Evolutionary conservation across 2,797 vertebrate species (phyloP).

Genomic region (Eurystomus glaucurus): DNA sequence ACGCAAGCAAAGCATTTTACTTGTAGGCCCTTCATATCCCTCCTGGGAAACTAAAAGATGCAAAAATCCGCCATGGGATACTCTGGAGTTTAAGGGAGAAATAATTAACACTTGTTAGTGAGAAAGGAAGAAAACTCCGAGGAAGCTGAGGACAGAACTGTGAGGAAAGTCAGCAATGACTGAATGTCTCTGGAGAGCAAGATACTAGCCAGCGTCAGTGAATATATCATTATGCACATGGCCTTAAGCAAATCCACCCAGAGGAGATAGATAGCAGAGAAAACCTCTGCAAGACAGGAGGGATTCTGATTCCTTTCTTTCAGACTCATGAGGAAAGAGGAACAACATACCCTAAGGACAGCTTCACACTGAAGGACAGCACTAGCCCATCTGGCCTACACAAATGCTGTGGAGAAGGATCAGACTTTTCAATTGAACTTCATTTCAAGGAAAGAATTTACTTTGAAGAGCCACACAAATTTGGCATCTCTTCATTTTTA

Average conservation of each 20-base stretch:
- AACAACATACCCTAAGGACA: background rate
- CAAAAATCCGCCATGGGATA: slow-evolving; percentile 8
- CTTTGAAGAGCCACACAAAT: slow-evolving; percentile 32
- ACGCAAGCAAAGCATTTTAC: slow-evolving; percentile 53
- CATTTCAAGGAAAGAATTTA: slow-evolving; percentile 24
- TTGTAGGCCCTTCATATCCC: slow-evolving; percentile 28
- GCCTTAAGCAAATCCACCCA: background rate
- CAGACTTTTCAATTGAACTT: background rate
- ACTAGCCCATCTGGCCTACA: background rate
- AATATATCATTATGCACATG: background rate
- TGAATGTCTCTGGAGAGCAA: background rate
- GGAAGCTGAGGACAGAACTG: background rate
- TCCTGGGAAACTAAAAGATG: slow-evolving; percentile 59
- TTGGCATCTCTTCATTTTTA: slow-evolving; percentile 53
- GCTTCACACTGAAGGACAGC: background rate
- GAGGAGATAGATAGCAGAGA: background rate
- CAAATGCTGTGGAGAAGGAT: background rate
- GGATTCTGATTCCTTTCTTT: background rate
- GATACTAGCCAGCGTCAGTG: background rate
- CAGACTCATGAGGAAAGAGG: background rate
- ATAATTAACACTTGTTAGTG: background rate
- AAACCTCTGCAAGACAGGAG: background rate
- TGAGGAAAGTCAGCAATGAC: background rate
- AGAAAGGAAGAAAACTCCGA: slow-evolving; percentile 11
- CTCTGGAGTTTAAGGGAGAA: background rate